Base-by-base conservation (phyloP, 2,888 invertebrate genomes). In the Stomorhina lunata region DNA sequence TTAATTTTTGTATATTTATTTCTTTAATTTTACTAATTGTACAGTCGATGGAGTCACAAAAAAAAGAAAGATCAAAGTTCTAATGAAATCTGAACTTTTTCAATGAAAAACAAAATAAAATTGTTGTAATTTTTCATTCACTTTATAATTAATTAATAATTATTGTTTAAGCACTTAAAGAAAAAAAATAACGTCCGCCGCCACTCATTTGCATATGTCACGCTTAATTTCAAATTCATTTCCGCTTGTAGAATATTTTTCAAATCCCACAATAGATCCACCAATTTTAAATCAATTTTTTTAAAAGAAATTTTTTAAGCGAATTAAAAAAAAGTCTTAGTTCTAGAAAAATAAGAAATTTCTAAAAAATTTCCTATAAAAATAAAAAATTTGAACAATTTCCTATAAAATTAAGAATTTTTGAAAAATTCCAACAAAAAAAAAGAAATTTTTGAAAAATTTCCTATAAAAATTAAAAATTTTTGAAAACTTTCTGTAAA, bases 1-100 rank as follows among this genome's bases (percentile, higher is more conserved):
- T 43, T 59, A 32, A 63, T 40, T 25, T 50, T 69, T 34, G 22
- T 10, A 22, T 50, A 25, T 50, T 27, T 40, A 40, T 22, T 40
- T 55, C n/a, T 37, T 55, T 50, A 50, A 37, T 48, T 50, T 27
- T 12, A 29, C 5, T 37, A 53, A 25, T 37, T 72, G 71, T 72
- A 59, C 71, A 72, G 71, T 72, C 27, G 32, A 72, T 66, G 61
- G 73, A 66, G 65, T 55, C n/a, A n/a, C n/a, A n/a, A 68, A 66
- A 57, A 73, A 15, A 50, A 57, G 25, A 57, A 78, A 84, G 84
- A 79, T 76, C 75, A 82, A 43, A 22, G 63, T 65, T 45, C 22
- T 75, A 72, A 83, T 76, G 59, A 84, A n/a, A 57, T n/a, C 20
- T 43, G 48, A 65, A 20, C 7, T 0, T 1, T 29, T 45, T 34